Base-by-base conservation (phyloP, 2,888 invertebrate species). In the Cheiracanthium punctorium region DNA sequence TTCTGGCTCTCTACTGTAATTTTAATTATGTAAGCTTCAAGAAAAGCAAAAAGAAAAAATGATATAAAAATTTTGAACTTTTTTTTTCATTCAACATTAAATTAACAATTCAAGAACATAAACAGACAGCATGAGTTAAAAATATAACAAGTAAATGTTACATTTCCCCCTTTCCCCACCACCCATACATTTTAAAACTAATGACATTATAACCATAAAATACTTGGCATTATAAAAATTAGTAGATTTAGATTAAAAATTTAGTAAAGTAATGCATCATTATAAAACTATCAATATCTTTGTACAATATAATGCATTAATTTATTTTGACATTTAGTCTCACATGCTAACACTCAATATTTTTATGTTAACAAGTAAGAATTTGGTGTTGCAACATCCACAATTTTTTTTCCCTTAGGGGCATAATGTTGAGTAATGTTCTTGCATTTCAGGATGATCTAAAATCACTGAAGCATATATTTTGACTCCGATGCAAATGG, bases 381-480 rank as follows among this genome's bases (percentile, higher is more conserved):
- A 24, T 58, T 24, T 58, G 20, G 2, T 17, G 4, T 58, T 4
- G 58, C 24, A 24, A 58, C 24, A 24, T 24, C 24, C 58, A 24
- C 24, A 58, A 24, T 58, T 58, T 58, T 24, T 58, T 20, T 48
- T 24, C 24, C 58, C 2, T 17, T 48, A 17, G 10, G 8, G 20
- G 24, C 14, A 48, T 17, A 17, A 48, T 48, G 24, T 24, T 58
- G 58, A 24, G 12, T 58, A 70, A 41, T 71, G 64, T 80, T 65
- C 43, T 71, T 80, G 24, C 20, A 71, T 72, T 43, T 65, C 41
- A 48, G 17, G 74, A 74, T 32, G 43, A 33, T 69, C 80, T 74
- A 74, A 81, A 74, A 74, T 81, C 81, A 33, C 33, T 30, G 37
- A 74, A n/a, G 65, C 69, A 32, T 71, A 43, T 69, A 74, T n/a